Base-by-base conservation (phyloP, 1,140 invertebrate species). In the Copidosoma floridanum region DNA sequence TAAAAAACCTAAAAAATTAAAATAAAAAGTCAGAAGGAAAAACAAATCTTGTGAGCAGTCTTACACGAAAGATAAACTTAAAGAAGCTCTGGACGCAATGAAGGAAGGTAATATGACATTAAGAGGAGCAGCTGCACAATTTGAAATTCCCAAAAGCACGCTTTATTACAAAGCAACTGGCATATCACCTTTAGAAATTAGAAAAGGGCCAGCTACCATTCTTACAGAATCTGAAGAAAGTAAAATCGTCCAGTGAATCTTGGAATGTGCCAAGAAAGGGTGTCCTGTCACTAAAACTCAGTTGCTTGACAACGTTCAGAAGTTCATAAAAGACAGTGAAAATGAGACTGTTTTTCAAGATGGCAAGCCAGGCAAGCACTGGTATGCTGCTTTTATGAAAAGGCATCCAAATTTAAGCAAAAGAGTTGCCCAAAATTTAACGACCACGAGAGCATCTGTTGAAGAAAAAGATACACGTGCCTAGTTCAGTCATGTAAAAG, bases 211-310 rank as follows among this genome's bases (percentile, higher is more conserved):
- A 63, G 46, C 29, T 23, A 66, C 65, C 12, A 52, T 60, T 35
- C 24, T 73, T 2, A n/a, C n/a, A n/a, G 48, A 57, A 12, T 63
- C 70, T 50, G 66, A 67, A 61, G 73, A 73, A 66, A 51, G 64
- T 56, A 43, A 66, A 18, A 57, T 73, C 37, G 61, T 70, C 16
- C 64, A 64, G 44, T 76, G 73, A 73, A 47, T 71, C 26, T 58
- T 69, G 48, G 47, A 63, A 4, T 68, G 72, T 55, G 65, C 53
- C 40, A 59, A 68, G 54, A 61, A 51, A 41, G 70, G 70, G 38
- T 68, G 74, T 65, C 72, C 75, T n/a, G 38, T 69, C 16, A 72
- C 68, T 41, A 68, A 67, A 65, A 59, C 69, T 24, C 24, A 66
- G 43, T 57, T 77, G 26, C n/a, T 67, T 14, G 66, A 70, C 53